Conservation (phyloP, 2,888 invertebrate species). For the Machimus rusticus region DNA sequence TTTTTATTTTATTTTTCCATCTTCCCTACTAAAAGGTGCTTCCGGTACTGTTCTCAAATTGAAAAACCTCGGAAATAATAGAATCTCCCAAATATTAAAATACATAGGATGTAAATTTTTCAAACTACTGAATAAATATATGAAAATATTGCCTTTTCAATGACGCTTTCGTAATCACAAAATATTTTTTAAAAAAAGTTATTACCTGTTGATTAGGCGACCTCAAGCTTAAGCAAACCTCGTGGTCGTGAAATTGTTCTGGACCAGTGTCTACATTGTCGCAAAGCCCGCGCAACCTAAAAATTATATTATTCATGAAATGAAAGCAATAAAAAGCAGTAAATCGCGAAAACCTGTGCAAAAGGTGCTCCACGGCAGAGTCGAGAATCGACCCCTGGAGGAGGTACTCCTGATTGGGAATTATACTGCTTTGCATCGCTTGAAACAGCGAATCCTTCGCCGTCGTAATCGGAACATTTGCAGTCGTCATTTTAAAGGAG, state of each 20-base stretch:
- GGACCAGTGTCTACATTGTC: conserved; percentile 91
- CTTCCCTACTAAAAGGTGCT: too few relatives aligned
- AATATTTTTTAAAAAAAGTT: background rate
- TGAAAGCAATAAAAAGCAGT: background rate
- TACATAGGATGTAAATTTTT: too few relatives aligned
- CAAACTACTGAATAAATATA: too few relatives aligned
- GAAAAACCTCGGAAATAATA: too few relatives aligned
- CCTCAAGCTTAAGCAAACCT: conserved; percentile 85
- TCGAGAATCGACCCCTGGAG: conserved; percentile 94
- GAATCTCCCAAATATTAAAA: too few relatives aligned
- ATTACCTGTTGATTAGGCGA: conserved; percentile 69
- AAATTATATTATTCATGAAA: background rate
- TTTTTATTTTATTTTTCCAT: too few relatives aligned
- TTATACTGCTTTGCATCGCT: conserved; percentile 83
- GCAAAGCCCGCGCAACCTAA: conserved; percentile 82
- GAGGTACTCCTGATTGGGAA: conserved; percentile 93
- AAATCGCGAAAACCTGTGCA: conserved; percentile 69
- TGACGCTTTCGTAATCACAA: background rate
- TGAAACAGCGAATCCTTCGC: conserved; percentile 76
- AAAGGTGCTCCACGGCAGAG: conserved; percentile 86
- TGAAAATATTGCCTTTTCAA: too few relatives aligned
- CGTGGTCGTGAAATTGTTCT: conserved; percentile 92
- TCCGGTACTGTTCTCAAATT: too few relatives aligned
- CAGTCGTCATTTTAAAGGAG: background rate
- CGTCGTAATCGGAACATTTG: background rate